These are phyloP conservation scores for Philopotamus ludificatus DNA, from an alignment of 1,140 invertebrate genomes.

Conservation along the genomic window DNA sequence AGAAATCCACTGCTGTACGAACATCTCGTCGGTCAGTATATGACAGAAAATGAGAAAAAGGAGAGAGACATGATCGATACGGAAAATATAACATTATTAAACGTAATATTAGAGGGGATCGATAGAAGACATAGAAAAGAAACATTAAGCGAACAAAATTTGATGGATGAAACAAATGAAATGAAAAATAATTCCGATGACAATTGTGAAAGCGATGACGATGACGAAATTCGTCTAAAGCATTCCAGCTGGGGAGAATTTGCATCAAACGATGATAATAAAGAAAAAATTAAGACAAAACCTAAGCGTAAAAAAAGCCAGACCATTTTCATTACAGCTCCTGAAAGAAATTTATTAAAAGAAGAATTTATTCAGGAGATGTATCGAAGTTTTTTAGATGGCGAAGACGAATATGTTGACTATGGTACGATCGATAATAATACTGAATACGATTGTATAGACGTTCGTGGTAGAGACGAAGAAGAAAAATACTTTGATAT, in stretches of 20 bases:
- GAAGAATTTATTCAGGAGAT: conserved; percentile 86
- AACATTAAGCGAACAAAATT: conserved; percentile 62
- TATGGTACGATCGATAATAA: conserved; percentile 77
- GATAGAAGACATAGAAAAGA: conserved; percentile 65
- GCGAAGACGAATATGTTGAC: conserved; percentile 81
- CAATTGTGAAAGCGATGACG: conserved; percentile 39
- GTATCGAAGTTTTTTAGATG: conserved; percentile 83
- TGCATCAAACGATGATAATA: conserved; percentile 47
- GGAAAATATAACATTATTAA: conserved; percentile 65
- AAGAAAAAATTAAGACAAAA: conserved; percentile 43
- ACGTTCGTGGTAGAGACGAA: conserved; percentile 69
- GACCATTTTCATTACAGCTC: conserved; percentile 50
- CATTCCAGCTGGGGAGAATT: conserved; percentile 55
- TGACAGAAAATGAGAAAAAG: conserved; percentile 73
- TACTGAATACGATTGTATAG: conserved; percentile 74
- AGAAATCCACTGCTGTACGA: conserved; percentile 87
- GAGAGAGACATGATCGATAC: conserved; percentile 60
- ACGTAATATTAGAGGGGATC: conserved; percentile 67
- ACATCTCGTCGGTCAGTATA: conserved; percentile 80
- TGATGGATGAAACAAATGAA: conserved; percentile 57
- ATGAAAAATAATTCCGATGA: conserved; percentile 49
- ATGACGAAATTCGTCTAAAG: conserved; percentile 18
- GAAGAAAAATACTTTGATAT: conserved; percentile 89
- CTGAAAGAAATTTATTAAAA: conserved; percentile 66
- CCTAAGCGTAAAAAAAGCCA: conserved; percentile 24